Evolutionary conservation across 2,888 invertebrate species (phyloP).

Genomic region (Nephrocerus scutellatus): DNA sequence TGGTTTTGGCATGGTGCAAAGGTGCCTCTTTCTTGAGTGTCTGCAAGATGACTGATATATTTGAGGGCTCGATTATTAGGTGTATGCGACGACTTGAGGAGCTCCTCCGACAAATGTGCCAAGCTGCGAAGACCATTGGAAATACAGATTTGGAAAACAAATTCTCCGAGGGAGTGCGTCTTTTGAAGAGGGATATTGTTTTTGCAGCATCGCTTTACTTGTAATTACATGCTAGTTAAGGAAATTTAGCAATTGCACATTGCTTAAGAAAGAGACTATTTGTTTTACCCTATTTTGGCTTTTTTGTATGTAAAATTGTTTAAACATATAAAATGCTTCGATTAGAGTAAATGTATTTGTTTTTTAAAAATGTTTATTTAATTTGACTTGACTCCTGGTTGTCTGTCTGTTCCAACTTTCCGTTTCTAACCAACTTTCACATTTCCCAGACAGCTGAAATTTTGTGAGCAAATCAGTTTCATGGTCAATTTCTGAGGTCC

Average conservation of each 20-base stretch:
- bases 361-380: no score
- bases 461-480: no score
- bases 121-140: constrained; percentile 94
- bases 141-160: constrained; percentile 93
- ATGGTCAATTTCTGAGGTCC: no score
- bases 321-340: no score
- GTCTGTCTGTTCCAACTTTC: no score
- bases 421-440: no score
- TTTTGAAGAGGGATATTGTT: constrained; percentile 97
- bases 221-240: constrained; percentile 49
- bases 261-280: background rate
- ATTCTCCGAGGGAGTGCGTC: constrained; percentile 84
- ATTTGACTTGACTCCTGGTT: no score
- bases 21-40: constrained; percentile 86
- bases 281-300: background rate
- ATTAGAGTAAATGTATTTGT: no score
- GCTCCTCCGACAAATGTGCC: constrained; percentile 87
- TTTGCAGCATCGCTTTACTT: constrained; percentile 97
- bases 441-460: no score
- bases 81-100: constrained; percentile 96
- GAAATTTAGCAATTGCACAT: no score
- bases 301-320: no score
- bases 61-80: constrained; percentile 76
- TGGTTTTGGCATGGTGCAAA: constrained; percentile 92
- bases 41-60: constrained; percentile 93